These are phyloP conservation scores for Ornithorhynchus anatinus DNA, from an alignment of 2,113 vertebrate genomes.

Conservation along the genomic window DNA sequence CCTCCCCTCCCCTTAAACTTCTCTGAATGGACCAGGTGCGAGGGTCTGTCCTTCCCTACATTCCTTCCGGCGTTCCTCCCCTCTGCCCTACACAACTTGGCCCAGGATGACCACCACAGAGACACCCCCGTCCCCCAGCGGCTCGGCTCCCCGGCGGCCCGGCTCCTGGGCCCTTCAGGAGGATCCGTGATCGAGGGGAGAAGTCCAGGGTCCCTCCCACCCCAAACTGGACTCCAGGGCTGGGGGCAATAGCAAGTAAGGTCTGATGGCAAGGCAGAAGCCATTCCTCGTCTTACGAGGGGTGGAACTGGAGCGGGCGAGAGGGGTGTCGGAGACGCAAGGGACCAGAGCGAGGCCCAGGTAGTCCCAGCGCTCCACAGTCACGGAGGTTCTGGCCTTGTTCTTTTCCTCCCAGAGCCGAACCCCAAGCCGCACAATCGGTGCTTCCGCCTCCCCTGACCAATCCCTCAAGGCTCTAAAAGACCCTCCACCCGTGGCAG, in stretches of 20 bases:
- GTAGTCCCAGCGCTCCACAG: neutral
- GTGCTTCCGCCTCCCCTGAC: neutral
- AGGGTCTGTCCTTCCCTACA: too few relatives aligned
- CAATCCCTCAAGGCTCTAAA: too few relatives aligned
- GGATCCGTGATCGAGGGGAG: too few relatives aligned
- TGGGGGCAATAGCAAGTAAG: too few relatives aligned
- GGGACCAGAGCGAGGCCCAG: neutral
- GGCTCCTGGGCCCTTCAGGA: too few relatives aligned
- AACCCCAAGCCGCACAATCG: neutral
- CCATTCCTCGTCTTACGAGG: neutral
- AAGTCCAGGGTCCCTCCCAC: too few relatives aligned
- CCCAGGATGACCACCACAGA: neutral
- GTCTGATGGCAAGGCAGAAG: neutral
- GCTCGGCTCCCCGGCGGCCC: too few relatives aligned
- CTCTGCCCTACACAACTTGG: too few relatives aligned
- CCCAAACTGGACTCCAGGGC: too few relatives aligned
- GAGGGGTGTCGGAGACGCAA: neutral
- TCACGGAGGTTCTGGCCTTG: neutral
- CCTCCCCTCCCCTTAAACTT: neutral
- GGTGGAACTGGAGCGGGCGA: neutral
- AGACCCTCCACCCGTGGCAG: too few relatives aligned
- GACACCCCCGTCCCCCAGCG: neutral
- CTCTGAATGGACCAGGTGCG: too few relatives aligned
- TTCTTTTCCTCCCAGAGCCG: neutral
- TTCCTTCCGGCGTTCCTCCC: too few relatives aligned